These are phyloP conservation scores for Pterostichus niger DNA, from an alignment of 2,888 invertebrate species.

Conservation along the genomic window DNA sequence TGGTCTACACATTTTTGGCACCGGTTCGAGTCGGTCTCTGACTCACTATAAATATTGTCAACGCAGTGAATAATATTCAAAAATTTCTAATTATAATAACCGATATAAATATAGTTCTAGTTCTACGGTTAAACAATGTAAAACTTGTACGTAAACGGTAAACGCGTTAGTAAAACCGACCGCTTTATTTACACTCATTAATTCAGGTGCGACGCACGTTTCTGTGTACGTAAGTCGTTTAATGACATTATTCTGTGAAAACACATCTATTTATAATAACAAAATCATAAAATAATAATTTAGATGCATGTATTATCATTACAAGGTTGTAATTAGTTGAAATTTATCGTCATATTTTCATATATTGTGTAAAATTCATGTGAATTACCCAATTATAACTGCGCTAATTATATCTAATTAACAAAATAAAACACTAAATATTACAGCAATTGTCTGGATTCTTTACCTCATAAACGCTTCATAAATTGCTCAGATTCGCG, in stretches of 20 bases:
- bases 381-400: conserved; percentile 58
- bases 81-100: conserved; percentile 51
- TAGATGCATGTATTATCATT: conserved; percentile 47
- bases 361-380: conserved; percentile 56
- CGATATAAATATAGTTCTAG: conserved; percentile 22
- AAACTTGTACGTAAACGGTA: not conserved
- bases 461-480: conserved; percentile 36
- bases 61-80: conserved; percentile 55
- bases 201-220: conserved; percentile 25
- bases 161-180: not conserved
- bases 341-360: conserved; percentile 50
- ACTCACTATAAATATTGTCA: conserved; percentile 56
- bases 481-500: conserved; percentile 34
- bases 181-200: conserved; percentile 33
- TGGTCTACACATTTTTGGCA: conserved; percentile 39
- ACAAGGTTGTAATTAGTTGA: conserved; percentile 58
- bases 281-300: conserved; percentile 57
- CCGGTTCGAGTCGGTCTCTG: conserved; percentile 35
- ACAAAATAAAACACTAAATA: conserved; percentile 53
- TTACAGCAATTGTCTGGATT: conserved; percentile 29
- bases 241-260: conserved; percentile 52
- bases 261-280: conserved; percentile 53
- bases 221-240: conserved; percentile 19
- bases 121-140: not conserved
- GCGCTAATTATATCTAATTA: conserved; percentile 59